Evolutionary conservation across 2,888 invertebrate genomes (phyloP).

Genomic region (Pollenia angustigena): DNA sequence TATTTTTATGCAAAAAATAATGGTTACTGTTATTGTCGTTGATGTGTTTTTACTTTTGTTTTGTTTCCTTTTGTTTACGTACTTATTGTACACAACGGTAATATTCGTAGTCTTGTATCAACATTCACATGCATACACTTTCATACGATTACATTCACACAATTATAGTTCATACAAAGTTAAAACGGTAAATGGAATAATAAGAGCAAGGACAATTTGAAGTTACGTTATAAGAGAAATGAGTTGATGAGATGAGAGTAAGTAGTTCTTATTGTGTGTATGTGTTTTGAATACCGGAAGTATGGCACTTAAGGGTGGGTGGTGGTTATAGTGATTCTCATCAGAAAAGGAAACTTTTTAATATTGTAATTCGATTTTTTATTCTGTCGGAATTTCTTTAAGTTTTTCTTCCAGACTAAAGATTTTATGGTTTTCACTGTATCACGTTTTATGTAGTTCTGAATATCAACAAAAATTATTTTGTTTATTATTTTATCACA

Average conservation of each 20-base stretch:
- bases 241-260: slow-evolving; percentile 50
- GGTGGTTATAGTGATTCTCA: slow-evolving; percentile 52
- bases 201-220: slow-evolving; percentile 71
- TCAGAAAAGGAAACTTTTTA: slow-evolving; percentile 32
- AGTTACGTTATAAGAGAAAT: slow-evolving; percentile 55
- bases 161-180: not conserved
- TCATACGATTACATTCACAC: not conserved
- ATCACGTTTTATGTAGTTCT: slow-evolving; percentile 25
- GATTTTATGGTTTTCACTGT: slow-evolving; percentile 40
- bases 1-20: slow-evolving; percentile 46
- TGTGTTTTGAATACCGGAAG: slow-evolving; percentile 61
- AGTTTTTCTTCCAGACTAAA: slow-evolving; percentile 44
- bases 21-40: slow-evolving; percentile 53
- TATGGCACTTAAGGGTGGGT: slow-evolving; percentile 68
- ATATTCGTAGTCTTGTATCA: not conserved
- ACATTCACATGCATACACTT: not conserved
- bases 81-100: slow-evolving; percentile 8
- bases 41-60: slow-evolving; percentile 35
- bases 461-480: slow-evolving; percentile 20
- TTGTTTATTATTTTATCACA: slow-evolving; percentile 34
- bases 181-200: slow-evolving; percentile 62
- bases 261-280: slow-evolving; percentile 24
- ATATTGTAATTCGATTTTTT: slow-evolving; percentile 41
- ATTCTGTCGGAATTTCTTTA: slow-evolving; percentile 62
- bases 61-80: slow-evolving; percentile 48